Base-by-base conservation (phyloP, 2,113 vertebrate species). In the Microcebus ravelobensis region DNA sequence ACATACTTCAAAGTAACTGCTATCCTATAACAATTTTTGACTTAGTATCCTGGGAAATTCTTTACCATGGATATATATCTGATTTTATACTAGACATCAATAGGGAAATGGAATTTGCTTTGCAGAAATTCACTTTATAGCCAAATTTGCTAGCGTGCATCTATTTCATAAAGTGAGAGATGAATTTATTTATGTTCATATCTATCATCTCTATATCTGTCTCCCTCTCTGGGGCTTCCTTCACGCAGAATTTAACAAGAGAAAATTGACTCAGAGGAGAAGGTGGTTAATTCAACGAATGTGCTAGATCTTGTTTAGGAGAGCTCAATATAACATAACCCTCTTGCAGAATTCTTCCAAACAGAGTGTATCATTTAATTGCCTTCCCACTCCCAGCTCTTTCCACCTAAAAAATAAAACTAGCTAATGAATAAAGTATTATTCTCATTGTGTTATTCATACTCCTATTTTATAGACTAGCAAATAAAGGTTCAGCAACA, bases 31-130 rank as follows among this genome's bases (percentile, higher is more conserved):
- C n/a, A 15, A 70, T 52, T 93, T 96, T 95, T 94, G 73, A 95
- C 50, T 91, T 82, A 80, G 42, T 71, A 45, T 91, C 94, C 91
- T 83, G 79, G 45, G 55, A 96, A 96, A 87, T 93, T 87, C 77
- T 95, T 96, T 94, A 83, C 77, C 68, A n/a, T 52, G 67, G 68
- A 73, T 85, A 82, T 63, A 76, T 42, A 91, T 86, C 68, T 94
- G 77, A 93, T 90, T 96, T 96, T 95, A 74, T 93, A 96, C 93
- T 82, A 94, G 74, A 80, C 45, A 61, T 96, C 89, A 91, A 96
- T 10, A 91, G 50, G 73, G 63, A 96, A 95, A 89, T 91, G 76
- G 86, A 76, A 97, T 95, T 96, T 89, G 79, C 84, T 96, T 96
- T 95, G 57, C 65, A 93, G 93, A 96, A 93, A 96, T 91, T 97